phyloP scores from a whole-genome alignment of 2,888 invertebrate species.

The Colostygia pectinataria region DNA sequence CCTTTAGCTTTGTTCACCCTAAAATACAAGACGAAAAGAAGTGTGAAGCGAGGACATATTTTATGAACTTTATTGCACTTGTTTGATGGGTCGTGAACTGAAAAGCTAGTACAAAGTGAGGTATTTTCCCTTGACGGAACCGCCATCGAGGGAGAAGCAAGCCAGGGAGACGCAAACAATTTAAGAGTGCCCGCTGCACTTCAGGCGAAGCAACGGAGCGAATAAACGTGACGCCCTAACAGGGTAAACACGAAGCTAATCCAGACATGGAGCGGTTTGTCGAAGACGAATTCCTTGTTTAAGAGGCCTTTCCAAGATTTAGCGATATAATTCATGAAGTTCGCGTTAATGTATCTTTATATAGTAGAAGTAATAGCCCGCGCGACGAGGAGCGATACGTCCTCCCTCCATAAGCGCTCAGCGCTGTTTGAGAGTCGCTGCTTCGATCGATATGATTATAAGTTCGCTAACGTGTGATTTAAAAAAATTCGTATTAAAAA shows the following conservation, averaged over 20 bases:
- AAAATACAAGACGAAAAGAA: not conserved
- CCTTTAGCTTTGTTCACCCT: not conserved
- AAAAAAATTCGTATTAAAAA: too few relatives aligned
- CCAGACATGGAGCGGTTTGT: slow-evolving; percentile 7
- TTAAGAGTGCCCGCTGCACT: slow-evolving; percentile 62
- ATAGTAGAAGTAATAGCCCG: too few relatives aligned
- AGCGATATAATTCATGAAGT: too few relatives aligned
- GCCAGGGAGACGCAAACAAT: slow-evolving; percentile 66
- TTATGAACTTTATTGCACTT: slow-evolving; percentile 7
- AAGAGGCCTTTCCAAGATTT: too few relatives aligned
- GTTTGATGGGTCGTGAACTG: slow-evolving; percentile 39
- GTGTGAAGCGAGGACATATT: slow-evolving; percentile 2
- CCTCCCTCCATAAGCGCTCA: too few relatives aligned
- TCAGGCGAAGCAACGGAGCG: slow-evolving; percentile 58
- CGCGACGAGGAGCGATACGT: too few relatives aligned
- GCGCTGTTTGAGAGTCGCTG: too few relatives aligned
- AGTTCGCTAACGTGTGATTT: too few relatives aligned
- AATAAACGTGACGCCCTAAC: slow-evolving; percentile 56
- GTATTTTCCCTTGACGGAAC: slow-evolving; percentile 21
- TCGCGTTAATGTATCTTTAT: too few relatives aligned
- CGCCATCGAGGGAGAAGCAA: slow-evolving; percentile 29
- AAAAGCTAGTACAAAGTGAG: slow-evolving; percentile 32
- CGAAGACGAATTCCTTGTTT: not conserved
- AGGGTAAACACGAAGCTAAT: slow-evolving; percentile 47
- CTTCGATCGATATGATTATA: too few relatives aligned